Evolutionary conservation across 2,797 vertebrate species (phyloP).

Genomic region (Chrysocyon brachyurus): DNA sequence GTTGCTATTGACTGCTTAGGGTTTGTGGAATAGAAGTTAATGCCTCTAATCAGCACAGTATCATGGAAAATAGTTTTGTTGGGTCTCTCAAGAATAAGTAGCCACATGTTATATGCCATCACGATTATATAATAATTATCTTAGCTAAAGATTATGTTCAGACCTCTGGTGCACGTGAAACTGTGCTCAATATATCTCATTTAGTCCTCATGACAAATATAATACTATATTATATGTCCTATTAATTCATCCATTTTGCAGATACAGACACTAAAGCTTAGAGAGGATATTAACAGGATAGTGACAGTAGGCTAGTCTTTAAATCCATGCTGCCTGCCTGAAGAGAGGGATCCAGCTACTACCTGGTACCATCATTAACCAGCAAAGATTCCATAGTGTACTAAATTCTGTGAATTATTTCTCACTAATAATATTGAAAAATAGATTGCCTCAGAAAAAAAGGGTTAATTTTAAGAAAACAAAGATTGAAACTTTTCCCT

Average conservation of each 20-base stretch:
- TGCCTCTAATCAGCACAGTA: conserved; percentile 52
- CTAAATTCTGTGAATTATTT: not conserved
- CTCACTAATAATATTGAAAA: not conserved
- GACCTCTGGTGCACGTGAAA: not conserved
- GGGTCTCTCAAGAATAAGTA: not conserved
- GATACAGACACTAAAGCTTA: not conserved
- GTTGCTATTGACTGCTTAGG: conserved; percentile 34
- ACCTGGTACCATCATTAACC: not conserved
- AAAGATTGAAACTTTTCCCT: not conserved
- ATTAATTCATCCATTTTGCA: not conserved
- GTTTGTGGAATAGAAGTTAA: conserved; percentile 61
- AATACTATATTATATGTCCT: not conserved
- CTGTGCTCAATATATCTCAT: not conserved
- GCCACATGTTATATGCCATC: conserved; percentile 40
- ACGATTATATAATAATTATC: conserved; percentile 2
- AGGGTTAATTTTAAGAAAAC: not conserved
- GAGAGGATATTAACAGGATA: not conserved
- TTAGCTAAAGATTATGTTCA: not conserved
- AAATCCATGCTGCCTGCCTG: not conserved
- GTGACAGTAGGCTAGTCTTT: not conserved
- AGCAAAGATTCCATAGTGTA: not conserved
- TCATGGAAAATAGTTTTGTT: conserved; percentile 63
- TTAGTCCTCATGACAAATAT: conserved; percentile 24
- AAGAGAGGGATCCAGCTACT: not conserved
- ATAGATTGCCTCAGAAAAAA: not conserved